A percentile compares a stretch with the other conserved stretches of the same genome.
Evolutionary conservation across 2,888 invertebrate species (phyloP).

Genomic region (Camptogramma bilineatum): DNA sequence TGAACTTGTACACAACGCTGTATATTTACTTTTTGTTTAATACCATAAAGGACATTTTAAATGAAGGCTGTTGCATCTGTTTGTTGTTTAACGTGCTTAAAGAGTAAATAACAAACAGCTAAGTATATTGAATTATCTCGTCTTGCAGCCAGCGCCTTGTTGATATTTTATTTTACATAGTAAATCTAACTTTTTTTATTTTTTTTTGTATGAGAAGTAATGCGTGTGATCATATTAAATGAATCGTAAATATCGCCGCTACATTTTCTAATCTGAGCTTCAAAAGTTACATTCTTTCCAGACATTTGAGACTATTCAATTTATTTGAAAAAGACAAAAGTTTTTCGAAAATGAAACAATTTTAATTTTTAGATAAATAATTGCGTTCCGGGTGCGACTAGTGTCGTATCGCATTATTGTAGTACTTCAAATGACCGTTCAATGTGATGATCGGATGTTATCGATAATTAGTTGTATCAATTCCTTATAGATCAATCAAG

Average conservation of each 20-base stretch:
- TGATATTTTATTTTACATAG: background rate
- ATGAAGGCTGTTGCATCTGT: constrained; percentile 21
- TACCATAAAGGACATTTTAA: constrained; percentile 11
- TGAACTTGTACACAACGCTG: background rate
- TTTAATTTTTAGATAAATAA: no score
- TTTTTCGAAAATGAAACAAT: no score
- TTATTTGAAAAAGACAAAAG: no score
- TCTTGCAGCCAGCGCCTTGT: constrained; percentile 5
- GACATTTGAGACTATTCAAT: no score
- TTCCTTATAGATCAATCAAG: constrained; percentile 22
- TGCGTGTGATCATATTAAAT: no score
- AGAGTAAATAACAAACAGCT: constrained; percentile 1
- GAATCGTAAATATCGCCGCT: no score
- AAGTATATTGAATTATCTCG: constrained; percentile 1
- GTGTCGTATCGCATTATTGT: background rate
- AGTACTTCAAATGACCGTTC: background rate
- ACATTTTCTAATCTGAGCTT: no score
- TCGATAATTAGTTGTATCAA: constrained; percentile 25
- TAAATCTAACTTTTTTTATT: background rate
- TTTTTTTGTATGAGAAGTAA: no score
- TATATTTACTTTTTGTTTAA: constrained; percentile 20
- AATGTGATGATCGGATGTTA: constrained; percentile 27
- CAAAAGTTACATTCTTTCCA: no score
- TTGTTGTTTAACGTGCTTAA: constrained; percentile 7
- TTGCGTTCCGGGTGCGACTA: background rate